Base-by-base conservation (phyloP, 1,140 invertebrate species). In the Cotesia typhae region DNA sequence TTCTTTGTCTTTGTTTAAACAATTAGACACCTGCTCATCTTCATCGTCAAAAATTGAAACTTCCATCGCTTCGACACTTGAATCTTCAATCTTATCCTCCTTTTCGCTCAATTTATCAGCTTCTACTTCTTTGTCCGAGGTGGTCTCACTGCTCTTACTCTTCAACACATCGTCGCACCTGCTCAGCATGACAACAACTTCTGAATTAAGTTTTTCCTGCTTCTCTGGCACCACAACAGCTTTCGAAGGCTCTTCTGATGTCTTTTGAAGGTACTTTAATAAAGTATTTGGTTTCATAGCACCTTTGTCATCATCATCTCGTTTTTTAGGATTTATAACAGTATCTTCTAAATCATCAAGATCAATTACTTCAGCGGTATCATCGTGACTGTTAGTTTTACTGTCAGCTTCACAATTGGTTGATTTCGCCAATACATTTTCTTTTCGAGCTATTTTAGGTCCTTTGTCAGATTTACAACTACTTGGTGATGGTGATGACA, bases 361-460 rank as follows among this genome's bases (percentile, higher is more conserved):
- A 14, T 69, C 67, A 12, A 59, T 51, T 4, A 36, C n/a, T 41
- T 67, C 41, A 5, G 28, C 6, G 1, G 35, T 35, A 9, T 74
- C 17, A 59, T 67, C 53, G 28, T 47, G 7, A 9, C 3, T 47
- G 10, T 3, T 47, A 10, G 6, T 63, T 35, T 75, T 74, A 36
- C 74, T 80, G 4, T 73, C 67, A 10, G 75, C 72, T 10, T 53
- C 35, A 4, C 67, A 66, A n/a, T 38, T 59, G 5, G 17, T 17
- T n/a, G 73, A 72, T 7, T 77, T 71, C 4, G 67, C 64, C 0
- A 70, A 36, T 5, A 63, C 76, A 72, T 82, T 82, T 64, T 81
- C 79, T 38, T 83, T 85, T n/a, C 66, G 76, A 36, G 73, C 74
- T 37, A 82, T 75, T 76, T 86, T 86, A 0, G 82, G 55, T 5